Evolutionary conservation across 2,797 vertebrate species (phyloP), one percentile per base, ranked within the genome.

Genomic region (Hydrophis major): DNA sequence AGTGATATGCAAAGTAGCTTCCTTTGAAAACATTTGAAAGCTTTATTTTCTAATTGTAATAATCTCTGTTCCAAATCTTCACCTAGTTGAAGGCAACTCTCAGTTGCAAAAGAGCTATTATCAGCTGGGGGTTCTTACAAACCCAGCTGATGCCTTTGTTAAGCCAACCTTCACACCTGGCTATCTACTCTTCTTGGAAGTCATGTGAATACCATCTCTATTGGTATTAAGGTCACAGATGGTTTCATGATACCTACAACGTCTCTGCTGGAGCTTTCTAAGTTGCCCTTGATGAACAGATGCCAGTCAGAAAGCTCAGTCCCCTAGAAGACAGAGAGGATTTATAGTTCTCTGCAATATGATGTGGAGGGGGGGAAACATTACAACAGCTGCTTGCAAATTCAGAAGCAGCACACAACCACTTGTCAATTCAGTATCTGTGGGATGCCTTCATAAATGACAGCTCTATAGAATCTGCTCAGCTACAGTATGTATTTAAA

Each of bases 371-470:
- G 91, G 0, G 4, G 50, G 42, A 83, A 47, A 20, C 37, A 78
- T 88, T 94, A 55, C 86, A 88, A 90, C 86, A 95, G 92, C 94
- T 96, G 86, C 86, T 95, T 95, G 90, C 90, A 95, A 86, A 93
- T 59, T 86, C 89, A 69, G 87, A 93, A 87, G 89, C 91, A 92
- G 47, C 13, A 60, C 32, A 56, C 1, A 1, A 86, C 91, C 86
- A 92, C 66, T 55, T 74, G 60, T 8, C 91, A 69, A 90, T 90
- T 89, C 95, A 86, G 94, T 89, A 50, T 55, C 92, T 93, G 83
- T 90, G 93, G 61, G 89, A 32, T 47, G 86, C 93, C 93, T 90
- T 89, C 93, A 91, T 92, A 89, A 0, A 7, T 42, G 25, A 53
- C 89, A 28, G 16, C 50, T 74, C n/a, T 66, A n/a, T 86, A 87